Evolutionary conservation across 2,113 vertebrate genomes (phyloP), one percentile per base, ranked within the genome.

Genomic region (Chrysochloris asiatica): DNA sequence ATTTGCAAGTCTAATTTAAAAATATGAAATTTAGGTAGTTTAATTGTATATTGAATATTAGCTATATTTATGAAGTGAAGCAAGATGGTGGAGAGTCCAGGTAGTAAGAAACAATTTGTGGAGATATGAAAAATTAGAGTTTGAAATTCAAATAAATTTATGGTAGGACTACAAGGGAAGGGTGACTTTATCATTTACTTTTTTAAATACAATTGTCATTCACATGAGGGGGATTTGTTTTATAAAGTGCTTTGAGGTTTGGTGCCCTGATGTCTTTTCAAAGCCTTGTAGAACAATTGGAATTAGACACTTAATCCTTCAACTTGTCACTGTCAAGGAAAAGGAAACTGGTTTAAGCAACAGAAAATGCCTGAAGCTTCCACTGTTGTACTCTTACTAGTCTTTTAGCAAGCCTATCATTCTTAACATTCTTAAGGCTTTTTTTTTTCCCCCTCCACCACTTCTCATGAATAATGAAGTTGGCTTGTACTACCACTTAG

Each of bases 241-340:
- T 77, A 77, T 52, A 5, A 76, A 80, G 28, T 89, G 54, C n/a
- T 93, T 89, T 92, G 59, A 83, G 75, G 85, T 91, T 89, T 65
- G 24, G 78, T 71, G 69, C 8, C 48, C 33, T 67, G 28, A 8
- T 94, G 22, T 86, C 41, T 87, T 94, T 86, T 22, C 63, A 85
- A 83, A 92, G 22, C 26, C 69, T 50, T 78, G 28, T 52, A 90
- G 41, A 90, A 93, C 48, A 89, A 91, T 33, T 76, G 33, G 19
- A 82, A 91, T 93, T 41, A 78, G 50, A 24, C 41, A 71, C 52
- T 69, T 93, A 87, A 93, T 93, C 36, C 43, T 93, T 90, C 80
- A 81, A 67, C 4, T 77, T 87, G 86, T 94, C 93, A 91, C 21
- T 28, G 54, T 88, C 86, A 14, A 87, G 87, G 69, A 17, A 24